phyloP scores from a whole-genome alignment of 2,113 vertebrate genomes.

The Callipepla squamata region DNA sequence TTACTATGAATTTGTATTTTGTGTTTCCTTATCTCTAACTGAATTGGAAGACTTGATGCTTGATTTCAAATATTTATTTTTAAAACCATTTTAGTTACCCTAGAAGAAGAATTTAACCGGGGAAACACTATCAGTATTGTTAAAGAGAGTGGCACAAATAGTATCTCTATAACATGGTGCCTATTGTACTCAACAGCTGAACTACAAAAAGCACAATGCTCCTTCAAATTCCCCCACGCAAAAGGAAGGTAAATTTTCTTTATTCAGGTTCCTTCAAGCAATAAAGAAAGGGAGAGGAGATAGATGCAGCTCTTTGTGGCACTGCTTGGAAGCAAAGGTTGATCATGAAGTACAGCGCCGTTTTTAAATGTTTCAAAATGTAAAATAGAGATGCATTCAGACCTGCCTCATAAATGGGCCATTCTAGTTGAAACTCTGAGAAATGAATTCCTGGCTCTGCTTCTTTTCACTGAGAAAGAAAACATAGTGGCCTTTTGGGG shows the following conservation, averaged over 20 bases:
- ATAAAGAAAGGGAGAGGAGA: conserved; percentile 43
- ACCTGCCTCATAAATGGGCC: conserved; percentile 48
- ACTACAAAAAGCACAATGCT: conserved; percentile 47
- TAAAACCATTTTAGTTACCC: not conserved
- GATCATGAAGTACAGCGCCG: conserved; percentile 60
- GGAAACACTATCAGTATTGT: not conserved
- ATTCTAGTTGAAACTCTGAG: conserved; percentile 54
- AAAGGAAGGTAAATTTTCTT: conserved; percentile 42
- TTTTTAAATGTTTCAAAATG: conserved; percentile 67
- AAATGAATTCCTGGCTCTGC: conserved; percentile 59
- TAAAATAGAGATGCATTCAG: conserved; percentile 49
- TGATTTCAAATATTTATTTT: not conserved
- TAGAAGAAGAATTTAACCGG: not conserved
- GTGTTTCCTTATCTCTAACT: not conserved
- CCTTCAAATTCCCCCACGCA: conserved; percentile 15
- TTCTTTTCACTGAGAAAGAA: conserved; percentile 64
- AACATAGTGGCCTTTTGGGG: conserved; percentile 71
- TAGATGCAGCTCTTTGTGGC: conserved; percentile 45
- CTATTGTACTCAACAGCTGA: conserved; percentile 34
- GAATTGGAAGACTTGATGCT: not conserved
- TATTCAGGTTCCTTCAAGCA: conserved; percentile 20
- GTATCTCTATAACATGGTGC: not conserved
- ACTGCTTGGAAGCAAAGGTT: conserved; percentile 19
- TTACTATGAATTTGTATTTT: not conserved
- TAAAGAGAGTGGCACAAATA: not conserved